Evolutionary conservation across 2,888 invertebrate genomes (phyloP).

Genomic region (Lasioglossum calceatum): DNA sequence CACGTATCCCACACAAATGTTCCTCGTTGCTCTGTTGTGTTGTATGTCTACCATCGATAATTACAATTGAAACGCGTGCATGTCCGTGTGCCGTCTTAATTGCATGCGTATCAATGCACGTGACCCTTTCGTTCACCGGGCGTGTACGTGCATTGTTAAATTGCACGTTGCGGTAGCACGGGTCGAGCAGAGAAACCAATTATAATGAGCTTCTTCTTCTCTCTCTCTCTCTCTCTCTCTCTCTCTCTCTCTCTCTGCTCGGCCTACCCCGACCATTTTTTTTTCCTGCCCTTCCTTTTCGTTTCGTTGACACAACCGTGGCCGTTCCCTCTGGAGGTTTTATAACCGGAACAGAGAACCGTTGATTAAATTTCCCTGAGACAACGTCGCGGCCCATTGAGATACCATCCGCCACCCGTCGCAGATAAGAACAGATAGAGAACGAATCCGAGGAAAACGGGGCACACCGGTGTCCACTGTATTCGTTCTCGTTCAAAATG

Average conservation of each 20-base stretch:
- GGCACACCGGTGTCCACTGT: neutral
- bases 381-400: slow-evolving; percentile 50
- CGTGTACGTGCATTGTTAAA: slow-evolving; percentile 1
- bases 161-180: neutral
- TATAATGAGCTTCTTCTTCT: neutral
- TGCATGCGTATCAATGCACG: slow-evolving; percentile 33
- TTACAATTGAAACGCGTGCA: slow-evolving; percentile 48
- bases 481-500: neutral
- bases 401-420: slow-evolving; percentile 24
- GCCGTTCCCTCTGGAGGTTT: neutral
- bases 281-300: neutral
- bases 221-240: neutral
- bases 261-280: neutral
- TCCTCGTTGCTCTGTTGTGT: slow-evolving; percentile 2
- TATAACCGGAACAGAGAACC: slow-evolving; percentile 30
- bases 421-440: slow-evolving; percentile 54
- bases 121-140: slow-evolving; percentile 8
- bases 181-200: slow-evolving; percentile 6
- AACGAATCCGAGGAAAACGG: slow-evolving; percentile 36
- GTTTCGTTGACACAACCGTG: neutral
- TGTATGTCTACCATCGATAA: slow-evolving; percentile 30
- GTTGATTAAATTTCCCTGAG: slow-evolving; percentile 57
- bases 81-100: slow-evolving; percentile 45
- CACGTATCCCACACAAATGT: neutral
- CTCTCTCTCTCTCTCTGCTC: neutral